Conservation (phyloP, 2,888 invertebrate species). For the Himalopsyche japonica region DNA sequence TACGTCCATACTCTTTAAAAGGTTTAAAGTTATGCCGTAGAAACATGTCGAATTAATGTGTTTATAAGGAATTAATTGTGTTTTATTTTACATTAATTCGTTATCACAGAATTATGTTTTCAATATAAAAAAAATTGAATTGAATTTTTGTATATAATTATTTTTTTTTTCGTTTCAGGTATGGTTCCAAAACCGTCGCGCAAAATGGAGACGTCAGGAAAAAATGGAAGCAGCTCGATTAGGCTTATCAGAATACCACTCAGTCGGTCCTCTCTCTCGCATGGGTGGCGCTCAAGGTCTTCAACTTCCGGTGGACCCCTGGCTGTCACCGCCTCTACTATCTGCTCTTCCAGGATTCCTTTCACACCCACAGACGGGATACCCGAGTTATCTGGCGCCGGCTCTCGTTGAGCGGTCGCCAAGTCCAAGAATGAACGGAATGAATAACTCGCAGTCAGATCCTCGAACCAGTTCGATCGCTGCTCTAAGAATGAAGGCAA, state of each 20-base stretch:
- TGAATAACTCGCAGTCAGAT: slow-evolving; percentile 57
- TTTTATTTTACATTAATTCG: too few relatives aligned
- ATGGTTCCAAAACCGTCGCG: slow-evolving; percentile 95
- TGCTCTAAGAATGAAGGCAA: slow-evolving; percentile 87
- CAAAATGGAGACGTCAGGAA: slow-evolving; percentile 96
- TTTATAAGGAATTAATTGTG: too few relatives aligned
- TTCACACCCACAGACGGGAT: slow-evolving; percentile 86
- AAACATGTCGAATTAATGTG: too few relatives aligned
- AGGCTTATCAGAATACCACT: slow-evolving; percentile 81
- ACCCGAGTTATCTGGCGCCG: slow-evolving; percentile 86
- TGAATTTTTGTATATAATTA: too few relatives aligned
- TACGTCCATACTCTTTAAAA: too few relatives aligned
- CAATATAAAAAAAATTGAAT: too few relatives aligned
- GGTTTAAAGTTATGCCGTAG: too few relatives aligned
- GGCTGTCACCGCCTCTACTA: slow-evolving; percentile 85
- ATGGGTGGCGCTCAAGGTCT: slow-evolving; percentile 71
- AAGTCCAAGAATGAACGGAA: slow-evolving; percentile 59
- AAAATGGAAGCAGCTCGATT: slow-evolving; percentile 93
- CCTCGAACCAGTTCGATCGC: slow-evolving; percentile 88
- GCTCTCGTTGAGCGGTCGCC: slow-evolving; percentile 58
- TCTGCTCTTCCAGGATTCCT: slow-evolving; percentile 87
- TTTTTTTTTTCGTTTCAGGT: slow-evolving; percentile 67
- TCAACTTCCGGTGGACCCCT: slow-evolving; percentile 87
- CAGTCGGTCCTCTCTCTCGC: slow-evolving; percentile 70
- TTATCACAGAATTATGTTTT: too few relatives aligned